Base-by-base conservation (phyloP, 2,888 invertebrate species). In the Drosophila recens region DNA sequence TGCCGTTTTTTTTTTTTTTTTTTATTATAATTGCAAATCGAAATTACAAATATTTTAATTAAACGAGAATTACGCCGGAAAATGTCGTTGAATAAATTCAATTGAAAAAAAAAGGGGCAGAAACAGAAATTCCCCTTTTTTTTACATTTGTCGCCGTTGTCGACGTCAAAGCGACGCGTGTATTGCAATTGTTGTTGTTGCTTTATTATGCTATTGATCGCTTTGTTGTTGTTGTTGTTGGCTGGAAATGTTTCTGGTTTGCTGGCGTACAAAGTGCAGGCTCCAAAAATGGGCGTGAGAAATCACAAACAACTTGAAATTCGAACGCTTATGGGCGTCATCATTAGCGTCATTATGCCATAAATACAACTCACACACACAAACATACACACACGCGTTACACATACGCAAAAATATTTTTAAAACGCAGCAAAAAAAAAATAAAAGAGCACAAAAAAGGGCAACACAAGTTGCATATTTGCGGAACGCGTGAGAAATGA, bases 271-370 rank as follows among this genome's bases (percentile, higher is more conserved):
- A 53, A 61, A 56, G 17, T 54, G 57, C 58, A 57, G 57, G 48
- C 65, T 59, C 80, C 80, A 73, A 76, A 87, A 83, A 72, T 85
- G 82, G 88, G 82, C 85, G 82, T 87, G 82, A 87, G 88, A 82
- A 87, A 85, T 76, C 57, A 59, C 56, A 30, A 59, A 23, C 74
- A 62, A 64, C 46, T 58, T 65, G 61, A 67, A 83, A 53, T 53
- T 30, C 48, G 52, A 49, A 56, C 70, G 56, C 57, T 73, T 73
- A 69, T 54, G 64, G 59, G 71, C 82, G 88, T 82, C 82, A 82
- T 80, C 65, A 66, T 76, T 68, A 82, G 42, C 83, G 83, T 87
- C 72, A 87, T 79, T 63, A 80, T 72, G 57, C 69, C 72, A 76
- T 65, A 76, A 73, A 69, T 54, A 45, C 34, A 72, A 68, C 64